Conservation (phyloP, 2,888 invertebrate species). For the Heliconius aoede region DNA sequence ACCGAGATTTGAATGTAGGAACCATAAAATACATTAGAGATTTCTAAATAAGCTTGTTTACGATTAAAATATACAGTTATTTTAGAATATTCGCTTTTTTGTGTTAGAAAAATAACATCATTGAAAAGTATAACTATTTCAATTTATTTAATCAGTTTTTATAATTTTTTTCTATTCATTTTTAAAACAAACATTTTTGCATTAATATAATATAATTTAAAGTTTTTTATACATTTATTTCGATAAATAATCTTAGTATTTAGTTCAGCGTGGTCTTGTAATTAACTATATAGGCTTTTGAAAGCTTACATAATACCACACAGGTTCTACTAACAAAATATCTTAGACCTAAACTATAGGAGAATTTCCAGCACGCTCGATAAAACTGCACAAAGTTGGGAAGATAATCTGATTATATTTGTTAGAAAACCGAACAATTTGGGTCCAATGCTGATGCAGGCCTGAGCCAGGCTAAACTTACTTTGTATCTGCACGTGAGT, state of each 20-base stretch:
- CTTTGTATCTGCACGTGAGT: conserved; percentile 58
- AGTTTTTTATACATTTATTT: not conserved
- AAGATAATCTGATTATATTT: conserved; percentile 46
- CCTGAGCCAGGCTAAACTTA: conserved; percentile 51
- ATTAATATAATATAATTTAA: not conserved
- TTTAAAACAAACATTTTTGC: not conserved
- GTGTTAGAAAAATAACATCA: too few relatives aligned
- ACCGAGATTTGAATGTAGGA: not conserved
- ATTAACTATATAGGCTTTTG: conserved; percentile 14
- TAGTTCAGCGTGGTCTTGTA: not conserved
- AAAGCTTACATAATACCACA: conserved; percentile 24
- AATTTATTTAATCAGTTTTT: too few relatives aligned
- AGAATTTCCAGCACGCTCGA: conserved; percentile 32
- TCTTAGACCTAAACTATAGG: conserved; percentile 24
- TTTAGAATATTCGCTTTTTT: not conserved
- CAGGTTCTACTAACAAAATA: conserved; percentile 31
- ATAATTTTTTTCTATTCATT: too few relatives aligned
- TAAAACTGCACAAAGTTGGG: conserved; percentile 39
- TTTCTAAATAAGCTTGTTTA: not conserved
- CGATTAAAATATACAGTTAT: not conserved
- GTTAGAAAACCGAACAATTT: conserved; percentile 47
- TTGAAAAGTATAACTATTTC: too few relatives aligned
- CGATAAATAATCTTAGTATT: not conserved
- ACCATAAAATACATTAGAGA: too few relatives aligned
- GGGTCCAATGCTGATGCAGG: conserved; percentile 48